Percentiles rank a stretch among this genome's conserved stretches.
Evolutionary conservation across 2,113 vertebrate genomes (phyloP).

Genomic region (Nesoenas mayeri): DNA sequence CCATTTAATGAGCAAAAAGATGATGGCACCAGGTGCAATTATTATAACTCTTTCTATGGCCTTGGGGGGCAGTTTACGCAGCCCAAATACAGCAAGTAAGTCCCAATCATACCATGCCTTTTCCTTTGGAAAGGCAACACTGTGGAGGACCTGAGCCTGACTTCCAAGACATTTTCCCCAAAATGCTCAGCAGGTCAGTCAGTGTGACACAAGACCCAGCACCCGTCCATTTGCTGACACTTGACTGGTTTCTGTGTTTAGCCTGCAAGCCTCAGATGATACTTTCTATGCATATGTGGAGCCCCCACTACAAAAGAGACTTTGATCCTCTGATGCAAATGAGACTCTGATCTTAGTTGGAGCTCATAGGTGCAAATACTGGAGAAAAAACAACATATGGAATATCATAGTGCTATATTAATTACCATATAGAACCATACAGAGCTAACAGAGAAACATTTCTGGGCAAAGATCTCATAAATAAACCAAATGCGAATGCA

Average conservation of each 20-base stretch:
- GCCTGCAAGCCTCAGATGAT: background rate
- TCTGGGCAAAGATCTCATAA: conserved; percentile 54
- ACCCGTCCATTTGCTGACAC: background rate
- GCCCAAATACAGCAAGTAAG: background rate
- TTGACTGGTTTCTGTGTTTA: background rate
- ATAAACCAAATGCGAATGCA: conserved; percentile 61
- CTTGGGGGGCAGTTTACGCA: background rate
- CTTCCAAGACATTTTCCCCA: background rate
- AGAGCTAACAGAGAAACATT: conserved; percentile 27
- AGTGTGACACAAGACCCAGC: background rate
- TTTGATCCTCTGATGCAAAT: conserved; percentile 34
- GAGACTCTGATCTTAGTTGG: conserved; percentile 1
- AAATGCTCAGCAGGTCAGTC: accelerated
- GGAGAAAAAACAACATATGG: conserved; percentile 55
- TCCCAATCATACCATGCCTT: background rate
- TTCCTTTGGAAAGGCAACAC: background rate
- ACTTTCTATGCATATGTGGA: background rate
- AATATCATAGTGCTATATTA: conserved; percentile 40
- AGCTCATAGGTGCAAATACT: conserved; percentile 19
- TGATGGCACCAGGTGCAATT: background rate
- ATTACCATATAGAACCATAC: conserved; percentile 26
- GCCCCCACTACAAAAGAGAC: conserved; percentile 10
- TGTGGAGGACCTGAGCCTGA: background rate
- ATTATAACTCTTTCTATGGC: background rate
- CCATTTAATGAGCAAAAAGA: background rate